A percentile compares a stretch with the other conserved stretches of the same genome.
These are phyloP conservation scores for Drosophila nigromelanica DNA, from an alignment of 1,140 invertebrate genomes.

Conservation along the genomic window DNA sequence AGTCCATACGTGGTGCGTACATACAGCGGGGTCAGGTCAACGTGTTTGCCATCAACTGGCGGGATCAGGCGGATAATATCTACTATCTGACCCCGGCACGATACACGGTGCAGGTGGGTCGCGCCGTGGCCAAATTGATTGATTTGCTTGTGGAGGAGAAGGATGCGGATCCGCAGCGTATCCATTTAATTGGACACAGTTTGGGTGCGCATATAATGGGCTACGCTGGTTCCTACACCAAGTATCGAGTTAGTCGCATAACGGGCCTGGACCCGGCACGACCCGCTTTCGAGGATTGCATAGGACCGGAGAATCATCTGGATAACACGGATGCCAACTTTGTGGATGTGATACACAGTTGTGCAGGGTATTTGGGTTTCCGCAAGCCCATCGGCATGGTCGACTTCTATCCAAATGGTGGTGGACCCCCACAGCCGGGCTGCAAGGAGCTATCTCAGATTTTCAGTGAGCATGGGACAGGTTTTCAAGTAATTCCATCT, in stretches of 20 bases:
- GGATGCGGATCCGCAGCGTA: slow-evolving; percentile 84
- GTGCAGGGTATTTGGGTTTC: slow-evolving; percentile 87
- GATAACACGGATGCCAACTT: slow-evolving; percentile 89
- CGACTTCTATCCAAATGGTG: slow-evolving; percentile 94
- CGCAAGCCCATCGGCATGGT: slow-evolving; percentile 87
- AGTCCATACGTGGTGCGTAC: slow-evolving; percentile 84
- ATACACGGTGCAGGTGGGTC: slow-evolving; percentile 87
- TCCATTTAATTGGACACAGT: slow-evolving; percentile 92
- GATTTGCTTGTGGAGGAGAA: slow-evolving; percentile 85
- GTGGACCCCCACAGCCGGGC: slow-evolving; percentile 89
- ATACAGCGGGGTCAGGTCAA: slow-evolving; percentile 86
- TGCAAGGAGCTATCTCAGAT: slow-evolving; percentile 86
- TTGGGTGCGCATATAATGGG: slow-evolving; percentile 95
- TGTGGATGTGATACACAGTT: slow-evolving; percentile 92
- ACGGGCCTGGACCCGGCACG: slow-evolving; percentile 91
- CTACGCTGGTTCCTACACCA: slow-evolving; percentile 88
- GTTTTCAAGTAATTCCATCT: no score
- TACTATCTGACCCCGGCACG: slow-evolving; percentile 88
- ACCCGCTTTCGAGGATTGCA: slow-evolving; percentile 88
- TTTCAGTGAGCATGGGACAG: slow-evolving; percentile 81
- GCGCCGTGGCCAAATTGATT: slow-evolving; percentile 86
- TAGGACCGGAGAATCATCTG: slow-evolving; percentile 85
- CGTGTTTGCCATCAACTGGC: slow-evolving; percentile 89
- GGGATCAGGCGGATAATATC: slow-evolving; percentile 86
- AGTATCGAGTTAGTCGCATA: slow-evolving; percentile 86